phyloP scores from a whole-genome alignment of 2,797 vertebrate species.

The Kryptopterus vitreolus region DNA sequence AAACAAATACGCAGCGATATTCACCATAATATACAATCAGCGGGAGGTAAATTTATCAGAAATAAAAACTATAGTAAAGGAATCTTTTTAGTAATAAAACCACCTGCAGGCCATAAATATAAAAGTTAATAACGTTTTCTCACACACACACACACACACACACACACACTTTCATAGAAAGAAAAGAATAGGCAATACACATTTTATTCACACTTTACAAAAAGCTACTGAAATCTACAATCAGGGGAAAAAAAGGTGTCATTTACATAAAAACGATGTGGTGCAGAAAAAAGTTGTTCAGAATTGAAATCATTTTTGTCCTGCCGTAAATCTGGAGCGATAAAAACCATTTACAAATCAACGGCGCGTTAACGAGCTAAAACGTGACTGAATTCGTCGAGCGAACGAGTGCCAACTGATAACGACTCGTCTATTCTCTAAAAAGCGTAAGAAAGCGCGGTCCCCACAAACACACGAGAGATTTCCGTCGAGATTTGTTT shows the following conservation, averaged over 20 bases:
- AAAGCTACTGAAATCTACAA: conserved; percentile 83
- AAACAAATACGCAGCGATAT: too few relatives aligned
- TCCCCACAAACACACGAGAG: conserved; percentile 49
- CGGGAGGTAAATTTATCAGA: too few relatives aligned
- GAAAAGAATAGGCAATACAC: conserved; percentile 93
- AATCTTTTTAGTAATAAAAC: too few relatives aligned
- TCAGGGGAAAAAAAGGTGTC: conserved; percentile 82
- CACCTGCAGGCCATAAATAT: too few relatives aligned
- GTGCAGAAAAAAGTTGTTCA: conserved; percentile 53
- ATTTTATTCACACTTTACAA: conserved; percentile 98
- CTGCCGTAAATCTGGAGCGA: conserved; percentile 61
- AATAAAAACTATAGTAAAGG: too few relatives aligned
- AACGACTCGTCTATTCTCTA: conserved; percentile 44
- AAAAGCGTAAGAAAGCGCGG: conserved; percentile 59
- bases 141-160: conserved; percentile 63
- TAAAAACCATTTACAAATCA: conserved; percentile 53
- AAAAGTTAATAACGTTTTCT: too few relatives aligned
- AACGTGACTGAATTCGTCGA: conserved; percentile 40
- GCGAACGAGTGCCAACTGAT: conserved; percentile 77
- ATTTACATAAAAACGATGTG: conserved; percentile 68
- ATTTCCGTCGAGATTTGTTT: conserved; percentile 43
- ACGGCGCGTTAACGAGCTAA: conserved; percentile 50
- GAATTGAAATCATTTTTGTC: conserved; percentile 56
- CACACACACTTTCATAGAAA: conserved; percentile 75
- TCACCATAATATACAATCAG: too few relatives aligned